phyloP scores from a whole-genome alignment of 2,888 invertebrate genomes.

The Mythimna lalbum region DNA sequence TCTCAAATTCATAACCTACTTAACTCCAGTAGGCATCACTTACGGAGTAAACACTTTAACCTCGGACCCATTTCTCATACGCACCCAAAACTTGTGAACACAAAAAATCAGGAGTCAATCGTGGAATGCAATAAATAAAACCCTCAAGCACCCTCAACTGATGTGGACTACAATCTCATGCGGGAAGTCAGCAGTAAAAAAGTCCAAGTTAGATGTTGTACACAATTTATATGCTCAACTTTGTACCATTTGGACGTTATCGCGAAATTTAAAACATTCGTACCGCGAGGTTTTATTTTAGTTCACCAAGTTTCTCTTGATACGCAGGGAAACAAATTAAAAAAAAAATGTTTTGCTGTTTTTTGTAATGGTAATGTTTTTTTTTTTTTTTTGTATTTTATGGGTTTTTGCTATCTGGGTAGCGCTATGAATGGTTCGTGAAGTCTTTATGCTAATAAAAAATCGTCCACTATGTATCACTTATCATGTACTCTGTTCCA shows the following conservation, averaged over 20 bases:
- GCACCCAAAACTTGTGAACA: conserved; percentile 54
- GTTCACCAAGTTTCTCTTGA: conserved; percentile 62
- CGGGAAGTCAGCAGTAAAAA: conserved; percentile 62
- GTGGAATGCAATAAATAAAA: conserved; percentile 63
- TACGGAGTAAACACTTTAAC: conserved; percentile 11
- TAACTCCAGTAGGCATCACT: not conserved
- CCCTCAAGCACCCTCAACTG: conserved; percentile 53
- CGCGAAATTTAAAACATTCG: conserved; percentile 74
- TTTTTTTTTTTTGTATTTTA: conserved; percentile 39
- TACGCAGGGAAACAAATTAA: conserved; percentile 57
- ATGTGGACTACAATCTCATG: conserved; percentile 59
- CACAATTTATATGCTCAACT: conserved; percentile 62
- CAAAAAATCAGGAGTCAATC: conserved; percentile 62
- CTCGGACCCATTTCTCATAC: conserved; percentile 47
- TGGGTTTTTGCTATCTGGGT: not conserved
- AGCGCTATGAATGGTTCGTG: not conserved
- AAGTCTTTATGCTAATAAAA: not conserved
- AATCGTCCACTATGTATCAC: too few relatives aligned
- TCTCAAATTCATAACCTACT: not conserved
- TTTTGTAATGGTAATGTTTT: conserved; percentile 22
- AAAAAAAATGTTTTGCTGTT: conserved; percentile 47
- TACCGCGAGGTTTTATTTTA: conserved; percentile 66
- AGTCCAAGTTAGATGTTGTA: conserved; percentile 61
- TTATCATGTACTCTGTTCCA: not conserved
- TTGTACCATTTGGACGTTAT: conserved; percentile 70